Percentiles rank a stretch among this genome's conserved stretches.
Evolutionary conservation across 2,797 vertebrate genomes (phyloP).

Genomic region (Phoebastria nigripes): DNA sequence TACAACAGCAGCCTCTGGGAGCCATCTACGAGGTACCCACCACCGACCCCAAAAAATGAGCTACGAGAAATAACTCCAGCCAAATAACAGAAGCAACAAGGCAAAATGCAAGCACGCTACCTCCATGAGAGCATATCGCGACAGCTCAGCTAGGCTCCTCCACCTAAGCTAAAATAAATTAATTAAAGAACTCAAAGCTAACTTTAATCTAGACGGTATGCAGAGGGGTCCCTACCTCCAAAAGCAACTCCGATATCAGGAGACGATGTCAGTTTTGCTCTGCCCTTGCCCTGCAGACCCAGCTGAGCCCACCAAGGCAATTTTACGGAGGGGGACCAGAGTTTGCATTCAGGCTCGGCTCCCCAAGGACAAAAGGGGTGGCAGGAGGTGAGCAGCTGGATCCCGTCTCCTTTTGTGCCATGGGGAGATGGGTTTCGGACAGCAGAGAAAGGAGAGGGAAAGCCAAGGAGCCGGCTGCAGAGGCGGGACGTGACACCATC

Average conservation of each 20-base stretch:
- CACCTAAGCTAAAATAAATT: background rate
- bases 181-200: background rate
- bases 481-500: background rate
- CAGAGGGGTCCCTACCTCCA: background rate
- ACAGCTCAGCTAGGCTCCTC: background rate
- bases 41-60: background rate
- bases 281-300: background rate
- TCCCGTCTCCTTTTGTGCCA: background rate
- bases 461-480: background rate
- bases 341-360: background rate
- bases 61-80: background rate
- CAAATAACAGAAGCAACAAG: background rate
- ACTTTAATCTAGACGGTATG: background rate
- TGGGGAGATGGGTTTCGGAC: background rate
- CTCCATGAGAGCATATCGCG: fast-evolving
- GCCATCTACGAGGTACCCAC: fast-evolving
- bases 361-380: background rate
- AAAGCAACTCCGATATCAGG: background rate
- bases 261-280: fast-evolving
- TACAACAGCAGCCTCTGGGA: background rate
- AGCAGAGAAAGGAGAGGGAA: background rate
- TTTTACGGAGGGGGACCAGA: fast-evolving
- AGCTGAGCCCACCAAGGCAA: background rate
- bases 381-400: background rate
- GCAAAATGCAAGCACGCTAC: fast-evolving